Base-by-base conservation (phyloP, 2,888 invertebrate genomes). In the Limenitis camilla region DNA sequence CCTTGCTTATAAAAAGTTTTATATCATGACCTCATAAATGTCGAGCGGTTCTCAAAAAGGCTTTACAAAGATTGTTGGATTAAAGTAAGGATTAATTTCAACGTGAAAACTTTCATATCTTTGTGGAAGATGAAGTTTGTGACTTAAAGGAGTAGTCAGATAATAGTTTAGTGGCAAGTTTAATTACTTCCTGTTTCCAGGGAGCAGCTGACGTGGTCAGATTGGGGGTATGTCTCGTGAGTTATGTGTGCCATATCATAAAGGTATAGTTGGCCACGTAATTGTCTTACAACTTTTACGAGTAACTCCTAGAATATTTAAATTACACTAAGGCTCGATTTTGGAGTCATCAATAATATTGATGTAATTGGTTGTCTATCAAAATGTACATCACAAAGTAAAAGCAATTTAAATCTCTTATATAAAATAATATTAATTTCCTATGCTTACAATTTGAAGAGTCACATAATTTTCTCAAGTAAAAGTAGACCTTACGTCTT, bases 151-250 rank as follows among this genome's bases (percentile, higher is more conserved):
- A 72, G 72, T 72, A 69, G 68, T 68, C 75, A 74, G 81, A 80
- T 83, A 82, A 81, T 81, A 81, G 82, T 81, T 77, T 71, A 77
- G 75, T 78, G 45, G 76, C 76, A 72, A 84, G 77, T 84, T 85
- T 84, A 84, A 84, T 84, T 84, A 81, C 81, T 84, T 83, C 69
- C 71, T 70, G 74, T 73, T 73, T 73, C 70, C 67, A 71, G 65
- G 58, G 64, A 62, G 66, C 66, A 68, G 67, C 68, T 66, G 63
- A 63, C 61, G 50, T 56, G 51, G 55, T 50, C 58, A 53, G 55
- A 50, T 42, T 42, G 52, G 35, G 36, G 39, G 29, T 32, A 35
- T 33, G 29, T 9, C 39, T 40, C 19, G 29, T 50, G 11, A 50
- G 43, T 44, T 50, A 40, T 33, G 9, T 9, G 33, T 10, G 39